Evolutionary conservation across 35 echinoderm and acorn worm genomes (phyloP).

Genomic region (Ptychodera flava): DNA sequence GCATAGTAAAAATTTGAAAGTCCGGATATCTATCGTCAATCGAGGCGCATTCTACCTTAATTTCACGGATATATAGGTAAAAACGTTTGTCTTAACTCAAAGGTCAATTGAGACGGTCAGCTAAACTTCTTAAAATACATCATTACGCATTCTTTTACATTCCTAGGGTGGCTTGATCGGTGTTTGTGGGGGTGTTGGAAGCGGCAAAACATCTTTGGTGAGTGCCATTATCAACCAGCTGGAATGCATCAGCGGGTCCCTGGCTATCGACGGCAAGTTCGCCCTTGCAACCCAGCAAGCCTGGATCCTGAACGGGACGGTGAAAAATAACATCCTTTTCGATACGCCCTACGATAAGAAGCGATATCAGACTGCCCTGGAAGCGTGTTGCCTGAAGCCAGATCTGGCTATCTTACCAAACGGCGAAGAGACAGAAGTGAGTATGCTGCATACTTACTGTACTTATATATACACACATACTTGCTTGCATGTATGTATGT

Average conservation of each 20-base stretch:
- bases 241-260: conserved; percentile 64
- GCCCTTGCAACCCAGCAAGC: conserved; percentile 90
- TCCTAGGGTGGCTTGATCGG: conserved; percentile 79
- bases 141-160: neutral
- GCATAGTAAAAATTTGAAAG: no score
- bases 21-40: no score
- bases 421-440: conserved; percentile 92
- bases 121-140: no score
- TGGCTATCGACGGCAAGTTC: conserved; percentile 48
- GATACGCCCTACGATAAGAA: conserved; percentile 65
- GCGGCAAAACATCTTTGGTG: conserved; percentile 83
- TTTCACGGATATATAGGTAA: no score
- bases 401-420: conserved; percentile 83
- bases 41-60: no score
- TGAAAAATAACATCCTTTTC: conserved; percentile 93
- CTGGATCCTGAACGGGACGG: conserved; percentile 94
- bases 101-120: no score
- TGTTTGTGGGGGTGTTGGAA: conserved; percentile 81
- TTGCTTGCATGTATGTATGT: neutral
- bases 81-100: no score
- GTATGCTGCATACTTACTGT: no score
- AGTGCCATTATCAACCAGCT: conserved; percentile 71
- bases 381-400: conserved; percentile 61
- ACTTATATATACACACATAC: no score
- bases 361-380: conserved; percentile 51